Base-by-base conservation (phyloP, 2,888 invertebrate genomes). In the Empis livida region DNA sequence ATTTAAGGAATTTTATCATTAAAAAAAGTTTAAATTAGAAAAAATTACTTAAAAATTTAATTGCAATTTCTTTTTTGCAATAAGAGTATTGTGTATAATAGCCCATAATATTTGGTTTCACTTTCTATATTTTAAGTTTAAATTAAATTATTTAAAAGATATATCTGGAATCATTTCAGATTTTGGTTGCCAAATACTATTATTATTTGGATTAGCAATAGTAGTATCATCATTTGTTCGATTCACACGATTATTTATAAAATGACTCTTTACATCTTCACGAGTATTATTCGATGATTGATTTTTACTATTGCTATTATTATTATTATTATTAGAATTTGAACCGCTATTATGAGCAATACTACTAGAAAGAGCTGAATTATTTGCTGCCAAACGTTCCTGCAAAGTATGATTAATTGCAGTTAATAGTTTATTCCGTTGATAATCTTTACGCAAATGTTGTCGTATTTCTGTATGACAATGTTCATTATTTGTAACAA, bases 391-490 rank as follows among this genome's bases (percentile, higher is more conserved):
- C n/a, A 35, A n/a, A 35, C 35, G 35, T n/a, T 35, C 35, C n/a
- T 35, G 35, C 5, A 35, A n/a, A 35, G n/a, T 35, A n/a, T 35
- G 13, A n/a, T 35, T 35, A 35, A 41, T 46, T 2, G 66, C 66
- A 53, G 66, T 66, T 64, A 66, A 65, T 65, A 66, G 61, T 52
- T 67, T 68, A 50, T 66, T 66, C 17, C 68, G 63, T 53, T 69
- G 67, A 52, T 70, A 70, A 52, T 70, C 70, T 54, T 70, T 70
- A 42, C 69, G 66, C 46, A 70, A 57, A 55, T 70, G 70, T 49
- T 70, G 70, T 0, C 70, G 61, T 43, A 70, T 70, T 54, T 70
- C 70, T 6, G 67, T 64, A 51, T 74, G 75, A 42, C 63, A 69
- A 49, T 74, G 75, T 43, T 70, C 64, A 43, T 72, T 63, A 50